These are phyloP conservation scores for Tetrapedia diversipes DNA, from an alignment of 2,888 invertebrate species.

Conservation along the genomic window DNA sequence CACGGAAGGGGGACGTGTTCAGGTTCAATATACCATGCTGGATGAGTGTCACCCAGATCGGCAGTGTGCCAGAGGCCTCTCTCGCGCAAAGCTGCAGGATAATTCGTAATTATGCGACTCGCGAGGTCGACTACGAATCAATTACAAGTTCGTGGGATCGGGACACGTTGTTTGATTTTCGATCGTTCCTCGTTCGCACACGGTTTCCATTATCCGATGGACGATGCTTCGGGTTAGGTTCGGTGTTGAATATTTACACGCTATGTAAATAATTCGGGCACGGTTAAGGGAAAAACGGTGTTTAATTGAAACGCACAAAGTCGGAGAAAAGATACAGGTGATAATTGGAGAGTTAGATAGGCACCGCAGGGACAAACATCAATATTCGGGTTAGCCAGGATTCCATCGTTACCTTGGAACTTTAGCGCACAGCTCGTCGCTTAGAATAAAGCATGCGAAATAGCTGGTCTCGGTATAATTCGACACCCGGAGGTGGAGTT, in stretches of 20 bases:
- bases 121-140: conserved; percentile 8
- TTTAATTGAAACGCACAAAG: too few relatives aligned
- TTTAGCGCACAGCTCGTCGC: background rate
- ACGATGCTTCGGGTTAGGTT: too few relatives aligned
- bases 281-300: too few relatives aligned
- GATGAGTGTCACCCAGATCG: conserved; percentile 53
- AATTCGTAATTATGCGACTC: conserved; percentile 9
- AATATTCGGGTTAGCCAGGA: too few relatives aligned
- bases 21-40: conserved; percentile 50
- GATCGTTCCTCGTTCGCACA: background rate
- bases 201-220: background rate
- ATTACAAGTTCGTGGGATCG: background rate
- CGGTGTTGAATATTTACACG: too few relatives aligned
- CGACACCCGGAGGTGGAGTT: background rate
- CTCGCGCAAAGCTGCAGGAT: conserved; percentile 10
- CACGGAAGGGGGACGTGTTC: conserved; percentile 44
- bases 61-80: conserved; percentile 4
- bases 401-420: background rate
- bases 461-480: background rate
- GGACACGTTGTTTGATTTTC: background rate
- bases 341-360: too few relatives aligned
- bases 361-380: too few relatives aligned
- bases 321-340: too few relatives aligned
- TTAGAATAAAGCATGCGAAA: background rate
- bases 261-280: too few relatives aligned